These are phyloP conservation scores for Acleris literana DNA, from an alignment of 2,888 invertebrate genomes.

Conservation along the genomic window DNA sequence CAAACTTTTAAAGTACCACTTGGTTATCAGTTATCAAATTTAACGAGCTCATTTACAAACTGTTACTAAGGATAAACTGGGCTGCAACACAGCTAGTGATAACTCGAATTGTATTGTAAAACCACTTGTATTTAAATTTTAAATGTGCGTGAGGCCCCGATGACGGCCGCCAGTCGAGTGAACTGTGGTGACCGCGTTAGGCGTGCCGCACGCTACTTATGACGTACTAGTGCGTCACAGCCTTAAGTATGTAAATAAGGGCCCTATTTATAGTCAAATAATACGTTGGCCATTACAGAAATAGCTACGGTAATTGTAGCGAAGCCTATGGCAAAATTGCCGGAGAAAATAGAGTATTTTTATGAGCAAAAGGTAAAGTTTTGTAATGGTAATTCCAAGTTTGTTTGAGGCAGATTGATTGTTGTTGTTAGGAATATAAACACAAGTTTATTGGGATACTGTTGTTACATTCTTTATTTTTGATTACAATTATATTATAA, in stretches of 20 bases:
- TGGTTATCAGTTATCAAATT: too few species aligned
- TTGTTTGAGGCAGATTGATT: not conserved
- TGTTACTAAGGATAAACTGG: not conserved
- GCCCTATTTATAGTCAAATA: conserved; percentile 26
- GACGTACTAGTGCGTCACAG: conserved; percentile 48
- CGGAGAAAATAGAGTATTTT: not conserved
- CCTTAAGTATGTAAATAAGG: conserved; percentile 29
- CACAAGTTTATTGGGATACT: too few species aligned
- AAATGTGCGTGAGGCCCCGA: not conserved
- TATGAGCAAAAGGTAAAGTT: not conserved
- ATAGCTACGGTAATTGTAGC: conserved; percentile 6
- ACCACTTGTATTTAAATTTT: not conserved
- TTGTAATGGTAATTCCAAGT: not conserved
- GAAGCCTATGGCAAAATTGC: not conserved
- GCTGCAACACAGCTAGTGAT: too few species aligned
- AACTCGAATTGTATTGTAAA: not conserved
- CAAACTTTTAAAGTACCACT: too few species aligned
- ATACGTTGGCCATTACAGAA: conserved; percentile 27
- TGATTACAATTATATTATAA: too few species aligned
- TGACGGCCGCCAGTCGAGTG: not conserved
- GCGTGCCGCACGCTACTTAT: conserved; percentile 47
- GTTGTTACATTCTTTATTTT: too few species aligned
- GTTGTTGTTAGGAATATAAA: too few species aligned
- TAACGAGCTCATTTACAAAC: too few species aligned
- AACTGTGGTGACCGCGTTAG: conserved; percentile 1